Conservation (phyloP, 2,797 vertebrate species). For the Pempheris klunzingeri region DNA sequence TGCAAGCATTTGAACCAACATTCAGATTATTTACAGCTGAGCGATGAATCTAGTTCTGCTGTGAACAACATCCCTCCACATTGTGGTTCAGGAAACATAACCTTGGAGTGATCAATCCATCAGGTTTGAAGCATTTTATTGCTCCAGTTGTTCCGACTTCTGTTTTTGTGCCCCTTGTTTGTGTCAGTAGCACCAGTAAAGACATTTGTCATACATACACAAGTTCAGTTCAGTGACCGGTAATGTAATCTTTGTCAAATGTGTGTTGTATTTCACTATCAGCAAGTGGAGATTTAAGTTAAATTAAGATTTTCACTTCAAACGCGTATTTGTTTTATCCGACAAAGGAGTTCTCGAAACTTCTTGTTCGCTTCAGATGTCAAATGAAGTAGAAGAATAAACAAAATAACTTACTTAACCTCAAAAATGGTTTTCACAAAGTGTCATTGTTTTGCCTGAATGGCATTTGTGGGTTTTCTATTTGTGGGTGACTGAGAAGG, state of each 20-base stretch:
- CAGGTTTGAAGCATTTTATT: conserved; percentile 41
- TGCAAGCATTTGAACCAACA: background rate
- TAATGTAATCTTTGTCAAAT: background rate
- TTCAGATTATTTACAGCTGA: conserved; percentile 19
- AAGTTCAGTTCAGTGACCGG: background rate
- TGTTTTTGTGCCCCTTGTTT: conserved; percentile 40
- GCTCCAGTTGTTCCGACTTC: conserved; percentile 51
- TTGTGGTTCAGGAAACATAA: conserved; percentile 42
- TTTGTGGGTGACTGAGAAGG: conserved; percentile 41
- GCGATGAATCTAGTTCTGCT: conserved; percentile 5
- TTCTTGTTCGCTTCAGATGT: background rate
- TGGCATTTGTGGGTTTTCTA: conserved; percentile 19
- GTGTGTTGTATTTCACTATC: background rate
- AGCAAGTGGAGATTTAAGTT: background rate
- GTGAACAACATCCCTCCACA: conserved; percentile 6
- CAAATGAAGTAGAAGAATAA: background rate
- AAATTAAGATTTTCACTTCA: background rate
- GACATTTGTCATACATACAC: conserved; percentile 30
- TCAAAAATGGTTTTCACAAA: background rate
- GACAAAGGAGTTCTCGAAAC: background rate
- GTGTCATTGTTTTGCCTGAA: conserved; percentile 26
- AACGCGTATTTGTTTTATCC: background rate
- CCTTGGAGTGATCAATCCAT: conserved; percentile 49
- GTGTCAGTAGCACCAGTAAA: conserved; percentile 43
- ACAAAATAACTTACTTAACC: background rate